Evolutionary conservation across 2,797 vertebrate species (phyloP).

Genomic region (Denticeps clupeoides): DNA sequence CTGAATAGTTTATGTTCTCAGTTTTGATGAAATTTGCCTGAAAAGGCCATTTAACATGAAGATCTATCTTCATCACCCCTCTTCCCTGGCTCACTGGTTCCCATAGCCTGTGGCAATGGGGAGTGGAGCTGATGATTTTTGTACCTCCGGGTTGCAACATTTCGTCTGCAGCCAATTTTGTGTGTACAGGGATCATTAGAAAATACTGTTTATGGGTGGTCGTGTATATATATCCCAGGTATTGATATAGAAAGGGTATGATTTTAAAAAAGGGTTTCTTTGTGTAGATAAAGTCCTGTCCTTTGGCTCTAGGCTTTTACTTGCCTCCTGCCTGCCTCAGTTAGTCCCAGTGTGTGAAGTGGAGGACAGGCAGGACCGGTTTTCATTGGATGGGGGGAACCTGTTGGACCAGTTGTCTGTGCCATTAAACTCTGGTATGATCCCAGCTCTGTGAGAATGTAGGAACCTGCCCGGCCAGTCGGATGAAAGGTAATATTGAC

Average conservation of each 20-base stretch:
- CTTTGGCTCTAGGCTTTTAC: neutral
- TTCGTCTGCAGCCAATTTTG: conserved; percentile 20
- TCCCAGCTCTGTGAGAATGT: conserved; percentile 68
- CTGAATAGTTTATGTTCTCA: too few relatives aligned
- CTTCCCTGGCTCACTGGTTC: neutral
- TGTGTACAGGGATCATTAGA: conserved; percentile 29
- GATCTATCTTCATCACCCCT: neutral
- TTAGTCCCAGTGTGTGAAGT: conserved; percentile 63
- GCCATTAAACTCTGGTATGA: conserved; percentile 80
- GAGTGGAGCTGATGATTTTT: conserved; percentile 43
- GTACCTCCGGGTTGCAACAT: conserved; percentile 71
- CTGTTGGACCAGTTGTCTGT: conserved; percentile 64
- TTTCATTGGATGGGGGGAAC: conserved; percentile 57
- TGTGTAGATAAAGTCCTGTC: neutral
- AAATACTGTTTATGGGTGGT: conserved; percentile 47
- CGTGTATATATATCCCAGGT: neutral
- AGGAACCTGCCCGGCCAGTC: conserved; percentile 76
- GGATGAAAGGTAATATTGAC: conserved; percentile 77
- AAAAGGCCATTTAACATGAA: too few relatives aligned
- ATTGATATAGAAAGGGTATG: too few relatives aligned
- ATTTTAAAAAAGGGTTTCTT: too few relatives aligned
- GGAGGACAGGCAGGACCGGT: conserved; percentile 66
- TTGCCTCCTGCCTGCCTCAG: conserved; percentile 32
- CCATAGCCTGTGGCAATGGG: too few relatives aligned
- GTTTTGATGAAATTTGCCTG: too few relatives aligned